Evolutionary conservation across 2,888 invertebrate species (phyloP), one percentile per base, ranked within the genome.

Genomic region (Lobophora halterata): DNA sequence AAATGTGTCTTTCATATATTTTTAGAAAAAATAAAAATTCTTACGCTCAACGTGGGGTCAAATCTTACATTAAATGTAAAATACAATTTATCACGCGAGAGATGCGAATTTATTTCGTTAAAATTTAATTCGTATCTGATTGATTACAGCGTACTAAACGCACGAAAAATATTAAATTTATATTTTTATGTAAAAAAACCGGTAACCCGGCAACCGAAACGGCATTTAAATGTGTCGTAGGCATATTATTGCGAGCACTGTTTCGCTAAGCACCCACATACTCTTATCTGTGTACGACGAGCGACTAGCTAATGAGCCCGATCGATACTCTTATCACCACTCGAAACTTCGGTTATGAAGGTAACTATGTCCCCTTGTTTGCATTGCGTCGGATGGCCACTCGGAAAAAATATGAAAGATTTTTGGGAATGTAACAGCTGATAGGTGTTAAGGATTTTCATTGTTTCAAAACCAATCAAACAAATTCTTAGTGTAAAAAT

Each of bases 311-410:
- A 81, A 82, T 79, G 77, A 71, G 74, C 52, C 26, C 74, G 82
- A 78, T 69, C 71, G 65, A 69, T 71, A 68, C 55, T 43, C 43
- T 83, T 86, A 86, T 86, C 85, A 70, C 66, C 79, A 83, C 81
- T 83, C 63, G 65, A 79, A 82, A 81, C 73, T 79, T 79, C 61
- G 65, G 69, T 76, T 78, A 76, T 76, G 76, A 78, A 61, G 63
- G 61, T 55, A 51, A 28, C 27, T 25, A 35, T 43, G 32, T 26
- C 43, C 42, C 43, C 26, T 26, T 37, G 33, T 43, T 38, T 43
- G 33, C 29, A 28, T 38, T 43, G 33, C 8, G 32, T 33, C 20
- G 21, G 42, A 29, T 32, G 28, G 9, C 36, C 33, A 38, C 37
- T 30, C 43, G 14, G 6, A 6, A 20, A 11, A 4, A 27, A 28